phyloP scores from a whole-genome alignment of 2,888 invertebrate genomes.

The Smittia aterrima region DNA sequence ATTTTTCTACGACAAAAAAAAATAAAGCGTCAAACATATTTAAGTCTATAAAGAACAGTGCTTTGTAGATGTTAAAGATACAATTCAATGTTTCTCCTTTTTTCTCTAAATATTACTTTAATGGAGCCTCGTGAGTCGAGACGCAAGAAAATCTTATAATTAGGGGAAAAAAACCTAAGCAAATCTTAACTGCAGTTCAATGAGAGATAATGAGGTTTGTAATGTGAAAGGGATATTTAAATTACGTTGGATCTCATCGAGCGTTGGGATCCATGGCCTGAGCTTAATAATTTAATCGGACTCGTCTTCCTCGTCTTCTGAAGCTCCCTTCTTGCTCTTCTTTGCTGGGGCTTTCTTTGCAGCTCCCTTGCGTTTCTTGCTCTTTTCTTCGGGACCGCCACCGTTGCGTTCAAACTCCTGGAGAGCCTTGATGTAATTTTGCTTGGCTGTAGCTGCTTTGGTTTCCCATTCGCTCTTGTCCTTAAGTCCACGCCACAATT shows the following conservation, averaged over 20 bases:
- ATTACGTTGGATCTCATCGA: neutral
- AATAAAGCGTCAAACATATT: constrained; percentile 31
- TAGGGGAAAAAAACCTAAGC: too few relatives aligned
- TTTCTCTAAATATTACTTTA: neutral
- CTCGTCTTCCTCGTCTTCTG: constrained; percentile 55
- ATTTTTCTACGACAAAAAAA: constrained; percentile 36
- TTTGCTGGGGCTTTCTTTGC: constrained; percentile 53
- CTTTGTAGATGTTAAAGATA: neutral
- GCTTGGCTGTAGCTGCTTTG: constrained; percentile 83
- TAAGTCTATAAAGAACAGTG: constrained; percentile 15
- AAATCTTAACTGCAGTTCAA: constrained; percentile 23
- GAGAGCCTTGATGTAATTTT: constrained; percentile 83
- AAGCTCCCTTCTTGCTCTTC: constrained; percentile 61
- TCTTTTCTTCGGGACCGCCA: constrained; percentile 60
- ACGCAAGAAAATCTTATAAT: too few relatives aligned
- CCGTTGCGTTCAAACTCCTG: constrained; percentile 84
- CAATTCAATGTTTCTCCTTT: neutral
- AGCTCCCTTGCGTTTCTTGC: constrained; percentile 60
- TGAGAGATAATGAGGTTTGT: constrained; percentile 25
- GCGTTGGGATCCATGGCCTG: neutral
- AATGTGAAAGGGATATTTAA: neutral
- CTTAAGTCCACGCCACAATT: constrained; percentile 88
- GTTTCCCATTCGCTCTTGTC: constrained; percentile 92
- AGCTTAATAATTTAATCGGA: neutral
- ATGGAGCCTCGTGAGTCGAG: neutral